Conservation (phyloP, 2,888 invertebrate genomes). For the Trypoxylon attenuatum region DNA sequence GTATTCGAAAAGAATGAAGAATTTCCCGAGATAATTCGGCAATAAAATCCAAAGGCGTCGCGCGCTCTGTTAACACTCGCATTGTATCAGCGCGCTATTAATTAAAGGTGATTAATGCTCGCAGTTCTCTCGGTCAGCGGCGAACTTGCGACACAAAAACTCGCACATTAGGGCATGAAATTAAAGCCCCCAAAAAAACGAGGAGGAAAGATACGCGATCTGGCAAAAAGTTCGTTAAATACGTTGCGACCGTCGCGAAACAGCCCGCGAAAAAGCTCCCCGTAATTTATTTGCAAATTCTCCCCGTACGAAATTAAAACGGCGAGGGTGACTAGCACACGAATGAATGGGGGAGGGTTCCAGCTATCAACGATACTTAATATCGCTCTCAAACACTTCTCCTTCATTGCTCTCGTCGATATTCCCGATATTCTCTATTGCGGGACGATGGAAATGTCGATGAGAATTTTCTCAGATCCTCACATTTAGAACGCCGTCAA, state of each 20-base stretch:
- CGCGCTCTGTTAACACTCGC: not conserved
- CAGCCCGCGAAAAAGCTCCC: not conserved
- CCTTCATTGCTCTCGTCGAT: not conserved
- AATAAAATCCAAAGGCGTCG: not conserved
- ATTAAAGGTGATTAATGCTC: not conserved
- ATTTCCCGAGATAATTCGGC: not conserved
- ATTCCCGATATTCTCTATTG: not conserved
- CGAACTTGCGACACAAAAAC: not conserved
- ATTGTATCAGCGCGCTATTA: not conserved
- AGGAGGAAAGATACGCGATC: conserved; percentile 3
- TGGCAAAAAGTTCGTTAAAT: conserved; percentile 1
- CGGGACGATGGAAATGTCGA: not conserved
- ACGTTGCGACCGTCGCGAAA: not conserved
- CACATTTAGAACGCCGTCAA: not conserved
- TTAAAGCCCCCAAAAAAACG: not conserved
- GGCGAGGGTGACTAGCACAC: not conserved
- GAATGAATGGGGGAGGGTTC: not conserved
- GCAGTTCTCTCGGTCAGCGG: not conserved
- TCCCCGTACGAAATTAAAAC: not conserved
- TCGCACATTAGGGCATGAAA: not conserved
- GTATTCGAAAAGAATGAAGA: not conserved
- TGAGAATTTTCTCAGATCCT: not conserved
- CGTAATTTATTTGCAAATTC: not conserved
- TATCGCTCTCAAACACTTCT: too few relatives aligned
- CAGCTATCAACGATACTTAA: too few relatives aligned